phyloP scores from a whole-genome alignment of 2,888 invertebrate species.

The Meandrusa payeni region DNA sequence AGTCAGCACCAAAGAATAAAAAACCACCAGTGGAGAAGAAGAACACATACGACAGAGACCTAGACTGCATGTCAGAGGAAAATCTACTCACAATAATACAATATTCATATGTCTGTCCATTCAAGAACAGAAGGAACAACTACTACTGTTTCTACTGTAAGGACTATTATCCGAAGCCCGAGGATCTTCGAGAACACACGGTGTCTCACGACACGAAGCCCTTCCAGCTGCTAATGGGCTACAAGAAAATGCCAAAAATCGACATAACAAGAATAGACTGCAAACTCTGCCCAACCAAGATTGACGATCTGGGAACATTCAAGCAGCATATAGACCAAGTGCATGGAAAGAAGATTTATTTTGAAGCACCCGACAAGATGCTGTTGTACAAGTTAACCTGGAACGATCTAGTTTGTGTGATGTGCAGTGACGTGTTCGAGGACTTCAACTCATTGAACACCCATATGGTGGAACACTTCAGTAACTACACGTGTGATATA shows the following conservation, averaged over 20 bases:
- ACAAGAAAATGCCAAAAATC: constrained; percentile 70
- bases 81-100: constrained; percentile 67
- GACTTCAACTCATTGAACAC: constrained; percentile 67
- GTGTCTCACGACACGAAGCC: constrained; percentile 65
- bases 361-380: constrained; percentile 68
- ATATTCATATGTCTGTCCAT: constrained; percentile 67
- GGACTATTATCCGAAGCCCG: constrained; percentile 68
- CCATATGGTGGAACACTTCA: constrained; percentile 70
- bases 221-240: constrained; percentile 65
- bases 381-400: constrained; percentile 59
- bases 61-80: constrained; percentile 71
- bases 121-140: constrained; percentile 67
- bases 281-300: constrained; percentile 55
- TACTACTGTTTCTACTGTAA: constrained; percentile 74
- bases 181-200: constrained; percentile 67
- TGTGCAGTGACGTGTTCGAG: constrained; percentile 67
- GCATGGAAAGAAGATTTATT: constrained; percentile 67
- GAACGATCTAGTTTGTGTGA: constrained; percentile 67
- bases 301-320: constrained; percentile 56
- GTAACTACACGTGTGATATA: constrained; percentile 67
- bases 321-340: constrained; percentile 63
- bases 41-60: constrained; percentile 59
- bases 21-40: constrained; percentile 58
- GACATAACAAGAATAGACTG: constrained; percentile 71
- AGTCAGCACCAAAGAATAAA: constrained; percentile 41